Evolutionary conservation across 1,140 invertebrate species (phyloP).

Genomic region (Heliconius nattereri): DNA sequence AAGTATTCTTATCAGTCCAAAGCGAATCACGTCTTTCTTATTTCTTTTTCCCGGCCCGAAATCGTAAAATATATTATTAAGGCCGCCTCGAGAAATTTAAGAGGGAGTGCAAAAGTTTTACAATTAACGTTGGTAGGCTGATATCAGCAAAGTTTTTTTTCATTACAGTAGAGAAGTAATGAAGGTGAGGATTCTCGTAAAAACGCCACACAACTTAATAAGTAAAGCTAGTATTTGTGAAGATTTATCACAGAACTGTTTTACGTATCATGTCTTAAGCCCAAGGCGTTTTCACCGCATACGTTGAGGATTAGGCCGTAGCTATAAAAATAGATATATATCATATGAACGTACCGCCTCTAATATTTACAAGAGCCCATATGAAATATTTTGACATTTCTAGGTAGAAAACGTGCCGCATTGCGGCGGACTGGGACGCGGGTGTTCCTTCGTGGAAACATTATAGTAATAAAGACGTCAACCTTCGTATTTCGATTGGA

Average conservation of each 20-base stretch:
- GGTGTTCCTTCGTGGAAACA: conserved; percentile 64
- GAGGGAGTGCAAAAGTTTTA: conserved; percentile 57
- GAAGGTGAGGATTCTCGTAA: conserved; percentile 71
- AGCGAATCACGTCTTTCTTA: conserved; percentile 58
- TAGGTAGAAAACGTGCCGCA: conserved; percentile 58
- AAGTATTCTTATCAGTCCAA: conserved; percentile 66
- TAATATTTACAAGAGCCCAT: conserved; percentile 57
- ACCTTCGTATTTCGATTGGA: conserved; percentile 15
- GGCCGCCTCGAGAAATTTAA: conserved; percentile 59
- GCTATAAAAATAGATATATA: conserved; percentile 71
- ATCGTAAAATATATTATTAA: conserved; percentile 66
- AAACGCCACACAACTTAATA: conserved; percentile 79
- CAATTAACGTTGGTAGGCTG: conserved; percentile 77
- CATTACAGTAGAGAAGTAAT: conserved; percentile 55
- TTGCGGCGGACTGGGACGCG: conserved; percentile 44
- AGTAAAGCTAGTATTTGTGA: conserved; percentile 75
- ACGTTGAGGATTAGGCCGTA: conserved; percentile 48
- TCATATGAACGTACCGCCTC: conserved; percentile 58
- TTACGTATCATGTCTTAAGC: conserved; percentile 65
- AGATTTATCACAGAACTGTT: conserved; percentile 75
- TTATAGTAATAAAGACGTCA: conserved; percentile 46
- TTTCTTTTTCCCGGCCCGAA: conserved; percentile 53
- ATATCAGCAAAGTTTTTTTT: conserved; percentile 77
- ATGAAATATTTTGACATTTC: conserved; percentile 79
- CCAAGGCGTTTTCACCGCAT: conserved; percentile 52